phyloP scores from a whole-genome alignment of 2,113 vertebrate species.

The Naja naja region DNA sequence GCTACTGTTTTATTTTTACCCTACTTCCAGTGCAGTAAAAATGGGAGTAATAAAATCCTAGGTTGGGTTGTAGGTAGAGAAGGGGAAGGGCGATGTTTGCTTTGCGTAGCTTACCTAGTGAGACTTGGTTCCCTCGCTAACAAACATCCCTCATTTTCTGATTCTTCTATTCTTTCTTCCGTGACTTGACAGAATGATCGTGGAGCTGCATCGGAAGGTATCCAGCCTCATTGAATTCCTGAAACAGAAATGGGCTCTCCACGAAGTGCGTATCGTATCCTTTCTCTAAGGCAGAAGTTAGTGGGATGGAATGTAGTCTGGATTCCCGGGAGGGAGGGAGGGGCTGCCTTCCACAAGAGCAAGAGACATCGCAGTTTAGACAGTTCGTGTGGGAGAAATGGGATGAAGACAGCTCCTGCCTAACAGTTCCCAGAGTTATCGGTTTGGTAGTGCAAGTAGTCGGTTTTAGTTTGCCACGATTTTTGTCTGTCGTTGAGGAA shows the following conservation, averaged over 20 bases:
- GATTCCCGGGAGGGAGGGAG: not conserved
- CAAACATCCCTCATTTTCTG: not conserved
- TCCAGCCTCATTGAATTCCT: constrained; percentile 97
- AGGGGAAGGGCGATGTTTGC: not conserved
- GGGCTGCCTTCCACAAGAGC: not conserved
- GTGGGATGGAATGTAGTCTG: not conserved
- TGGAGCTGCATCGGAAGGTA: constrained; percentile 95
- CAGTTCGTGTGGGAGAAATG: not conserved
- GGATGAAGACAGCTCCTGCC: not conserved
- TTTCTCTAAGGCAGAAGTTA: constrained; percentile 48
- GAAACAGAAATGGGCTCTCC: constrained; percentile 95
- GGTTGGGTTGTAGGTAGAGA: not conserved
- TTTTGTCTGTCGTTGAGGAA: not conserved
- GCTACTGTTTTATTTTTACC: too few species aligned
- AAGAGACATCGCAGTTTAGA: not conserved
- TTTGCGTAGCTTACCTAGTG: not conserved
- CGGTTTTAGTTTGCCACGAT: not conserved
- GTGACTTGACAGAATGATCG: constrained; percentile 84
- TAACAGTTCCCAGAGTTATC: not conserved
- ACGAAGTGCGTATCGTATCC: constrained; percentile 96
- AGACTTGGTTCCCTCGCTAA: not conserved
- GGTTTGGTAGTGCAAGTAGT: not conserved
- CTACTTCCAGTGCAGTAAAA: not conserved
- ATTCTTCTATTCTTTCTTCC: constrained; percentile 6
- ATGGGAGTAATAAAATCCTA: not conserved